Evolutionary conservation across 2,888 invertebrate genomes (phyloP), one percentile per base, ranked within the genome.

Genomic region (Bellardia bayeri): DNA sequence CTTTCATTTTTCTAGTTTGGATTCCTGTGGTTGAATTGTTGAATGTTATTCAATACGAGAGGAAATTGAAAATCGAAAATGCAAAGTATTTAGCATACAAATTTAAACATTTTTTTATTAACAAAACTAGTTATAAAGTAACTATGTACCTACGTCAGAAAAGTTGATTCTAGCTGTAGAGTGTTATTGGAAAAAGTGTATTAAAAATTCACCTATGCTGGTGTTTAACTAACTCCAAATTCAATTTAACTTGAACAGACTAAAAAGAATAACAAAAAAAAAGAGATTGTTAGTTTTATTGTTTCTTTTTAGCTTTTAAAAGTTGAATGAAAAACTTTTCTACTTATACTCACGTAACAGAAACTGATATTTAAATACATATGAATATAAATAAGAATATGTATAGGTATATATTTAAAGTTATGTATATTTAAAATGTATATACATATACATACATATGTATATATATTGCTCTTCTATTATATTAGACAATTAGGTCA

Each of bases 401-500:
- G 13, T 6, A 13, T 13, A 51, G 6, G n/a, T 51, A 13, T n/a
- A 51, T 14, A 51, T 23, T 23, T 23, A 23, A 23, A 23, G 0
- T 23, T 23, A 23, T 23, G 23, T 23, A 23, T 23, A 23, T 23
- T 23, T 23, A 23, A 23, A 23, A 23, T 23, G 23, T 23, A 23
- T 23, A 13, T 45, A 45, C 13, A 2, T 45, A 45, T 45, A 45
- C n/a, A n/a, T 51, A n/a, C 3, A n/a, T 1, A n/a, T 9, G 45
- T n/a, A 51, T n/a, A 51, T 14, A 51, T 23, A 56, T 30, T 68
- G 75, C 7, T 33, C 45, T 56, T 78, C n/a, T 68, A 56, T 78
- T 78, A 56, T 68, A 42, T 56, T 78, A 69, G 9, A 58, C 9
- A 68, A 68, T 68, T 56, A 56, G 76, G 76, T 66, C 76, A 76